These are phyloP conservation scores for Myrmophylax atrothorax DNA, from an alignment of 2,113 vertebrate genomes.

Conservation along the genomic window DNA sequence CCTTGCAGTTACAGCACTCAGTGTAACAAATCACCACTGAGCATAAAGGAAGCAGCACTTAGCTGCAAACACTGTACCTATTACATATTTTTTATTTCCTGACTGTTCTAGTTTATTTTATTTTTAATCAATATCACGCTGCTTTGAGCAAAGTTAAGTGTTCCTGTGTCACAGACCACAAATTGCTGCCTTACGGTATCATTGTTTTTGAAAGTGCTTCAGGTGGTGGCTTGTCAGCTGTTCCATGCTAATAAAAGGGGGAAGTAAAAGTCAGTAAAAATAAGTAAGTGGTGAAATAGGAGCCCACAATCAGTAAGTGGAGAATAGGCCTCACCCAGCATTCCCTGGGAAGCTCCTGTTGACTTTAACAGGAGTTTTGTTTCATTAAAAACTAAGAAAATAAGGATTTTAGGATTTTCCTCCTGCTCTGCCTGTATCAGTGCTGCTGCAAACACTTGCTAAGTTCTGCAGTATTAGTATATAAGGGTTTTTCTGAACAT, in stretches of 20 bases:
- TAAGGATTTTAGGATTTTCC: background rate
- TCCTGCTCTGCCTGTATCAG: background rate
- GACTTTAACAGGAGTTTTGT: background rate
- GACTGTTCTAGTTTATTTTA: background rate
- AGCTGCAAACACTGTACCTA: background rate
- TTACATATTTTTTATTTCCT: background rate
- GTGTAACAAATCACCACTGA: background rate
- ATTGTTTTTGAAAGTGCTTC: background rate
- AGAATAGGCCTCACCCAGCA: background rate
- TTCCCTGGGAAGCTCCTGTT: background rate
- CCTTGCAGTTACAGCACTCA: background rate
- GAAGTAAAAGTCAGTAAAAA: slow-evolving; percentile 19
- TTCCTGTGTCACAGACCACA: background rate
- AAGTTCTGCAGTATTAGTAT: background rate
- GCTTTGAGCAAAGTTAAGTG: slow-evolving; percentile 21
- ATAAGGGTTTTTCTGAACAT: background rate
- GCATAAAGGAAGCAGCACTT: slow-evolving; percentile 27
- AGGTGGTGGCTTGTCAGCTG: background rate
- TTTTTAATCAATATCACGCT: slow-evolving; percentile 23
- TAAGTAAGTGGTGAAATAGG: background rate
- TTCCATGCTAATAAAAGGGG: slow-evolving; percentile 5
- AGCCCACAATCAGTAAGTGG: background rate
- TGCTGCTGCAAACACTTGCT: background rate
- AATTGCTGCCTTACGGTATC: background rate
- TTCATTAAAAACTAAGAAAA: background rate